Conservation (phyloP, 2,797 vertebrate genomes). For the Microchirus variegatus region DNA sequence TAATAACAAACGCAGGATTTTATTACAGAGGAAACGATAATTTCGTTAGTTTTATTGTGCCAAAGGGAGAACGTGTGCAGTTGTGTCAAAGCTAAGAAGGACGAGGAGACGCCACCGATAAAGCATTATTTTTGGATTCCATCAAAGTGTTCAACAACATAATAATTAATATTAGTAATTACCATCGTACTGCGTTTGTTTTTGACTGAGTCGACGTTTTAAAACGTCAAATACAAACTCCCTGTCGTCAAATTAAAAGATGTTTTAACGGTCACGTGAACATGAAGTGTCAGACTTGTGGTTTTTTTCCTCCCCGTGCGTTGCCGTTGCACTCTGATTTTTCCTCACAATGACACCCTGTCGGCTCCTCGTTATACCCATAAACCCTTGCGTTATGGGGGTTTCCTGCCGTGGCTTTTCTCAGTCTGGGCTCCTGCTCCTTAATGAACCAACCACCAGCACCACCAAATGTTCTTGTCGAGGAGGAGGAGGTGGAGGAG, state of each 20-base stretch:
- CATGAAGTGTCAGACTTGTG: slow-evolving; percentile 3
- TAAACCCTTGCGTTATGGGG: slow-evolving; percentile 27
- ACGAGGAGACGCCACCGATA: slow-evolving; percentile 36
- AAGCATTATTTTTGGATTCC: slow-evolving; percentile 10
- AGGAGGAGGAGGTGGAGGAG: not conserved
- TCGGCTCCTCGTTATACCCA: slow-evolving; percentile 40
- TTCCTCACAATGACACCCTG: slow-evolving; percentile 3
- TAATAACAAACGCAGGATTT: slow-evolving; percentile 8
- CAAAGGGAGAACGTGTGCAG: slow-evolving; percentile 15
- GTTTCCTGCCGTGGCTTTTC: slow-evolving; percentile 20
- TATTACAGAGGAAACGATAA: slow-evolving; percentile 22
- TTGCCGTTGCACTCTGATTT: slow-evolving; percentile 10
- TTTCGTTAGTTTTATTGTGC: slow-evolving; percentile 46
- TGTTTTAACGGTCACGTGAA: not conserved
- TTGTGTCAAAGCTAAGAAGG: slow-evolving; percentile 46
- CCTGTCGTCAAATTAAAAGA: too few relatives aligned
- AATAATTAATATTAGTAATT: too few relatives aligned
- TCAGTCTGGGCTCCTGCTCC: slow-evolving; percentile 20
- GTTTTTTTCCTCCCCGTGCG: slow-evolving; percentile 22
- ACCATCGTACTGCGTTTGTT: too few relatives aligned
- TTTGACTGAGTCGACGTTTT: too few relatives aligned
- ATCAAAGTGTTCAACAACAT: slow-evolving; percentile 7
- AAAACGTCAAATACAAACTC: too few relatives aligned
- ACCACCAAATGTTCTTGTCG: slow-evolving; percentile 1
- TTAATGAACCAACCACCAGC: slow-evolving; percentile 51